Conservation (phyloP, 2,113 vertebrate genomes). For the crab-eating macaque (Macaca fascicularis) region T2T-MFA8v1.1 NC_088381.1:76112001-76112500, state of each 20-base stretch:
- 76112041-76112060: neutral
- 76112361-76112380: neutral
- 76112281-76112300: neutral
- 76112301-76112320: neutral
- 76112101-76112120: neutral
- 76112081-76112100: neutral
- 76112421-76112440: neutral
- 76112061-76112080: neutral
- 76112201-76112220: neutral
- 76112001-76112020: neutral
- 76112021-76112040: neutral
- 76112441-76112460: neutral
- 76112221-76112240: neutral
- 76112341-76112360: neutral
- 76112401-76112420: neutral
- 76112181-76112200: neutral
- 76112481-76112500: slow-evolving; percentile 2
- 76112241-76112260: neutral
- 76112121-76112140: neutral
- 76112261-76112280: neutral
- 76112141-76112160: neutral
- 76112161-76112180: neutral
- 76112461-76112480: slow-evolving; percentile 25
- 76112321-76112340: neutral
- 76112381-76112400: neutral